Conservation (phyloP, 2,797 vertebrate genomes). For the Manis crassicaudata region DNA sequence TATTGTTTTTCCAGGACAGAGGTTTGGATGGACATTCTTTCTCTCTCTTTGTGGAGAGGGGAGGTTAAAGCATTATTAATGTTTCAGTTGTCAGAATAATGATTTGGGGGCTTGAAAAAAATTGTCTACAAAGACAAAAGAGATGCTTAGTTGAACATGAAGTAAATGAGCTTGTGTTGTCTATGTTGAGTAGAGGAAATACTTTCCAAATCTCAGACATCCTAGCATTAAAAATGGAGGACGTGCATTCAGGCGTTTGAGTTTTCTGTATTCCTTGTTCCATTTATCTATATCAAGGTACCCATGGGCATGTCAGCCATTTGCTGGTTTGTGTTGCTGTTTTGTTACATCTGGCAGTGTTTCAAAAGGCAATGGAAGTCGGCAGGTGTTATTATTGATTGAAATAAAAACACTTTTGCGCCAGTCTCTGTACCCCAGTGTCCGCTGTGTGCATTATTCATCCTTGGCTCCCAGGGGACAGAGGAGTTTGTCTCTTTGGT, state of each 20-base stretch:
- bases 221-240: conserved; percentile 42
- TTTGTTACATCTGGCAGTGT: conserved; percentile 53
- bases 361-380: conserved; percentile 49
- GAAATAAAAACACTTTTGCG: conserved; percentile 48
- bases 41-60: neutral
- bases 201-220: neutral
- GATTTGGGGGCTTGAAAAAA: neutral
- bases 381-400: conserved; percentile 66
- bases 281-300: conserved; percentile 52
- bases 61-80: neutral
- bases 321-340: conserved; percentile 22
- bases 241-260: neutral
- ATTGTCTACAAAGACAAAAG: conserved; percentile 14
- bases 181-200: neutral
- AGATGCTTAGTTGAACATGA: neutral
- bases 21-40: neutral
- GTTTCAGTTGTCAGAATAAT: conserved; percentile 10
- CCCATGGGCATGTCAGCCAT: conserved; percentile 34
- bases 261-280: conserved; percentile 3
- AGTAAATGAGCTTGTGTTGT: neutral
- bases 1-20: neutral
- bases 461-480: neutral
- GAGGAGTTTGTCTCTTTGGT: conserved; percentile 42
- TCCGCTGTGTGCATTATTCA: neutral
- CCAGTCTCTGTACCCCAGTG: neutral